Evolutionary conservation across 2,113 vertebrate species (phyloP).

Genomic region (Spea bombifrons): DNA sequence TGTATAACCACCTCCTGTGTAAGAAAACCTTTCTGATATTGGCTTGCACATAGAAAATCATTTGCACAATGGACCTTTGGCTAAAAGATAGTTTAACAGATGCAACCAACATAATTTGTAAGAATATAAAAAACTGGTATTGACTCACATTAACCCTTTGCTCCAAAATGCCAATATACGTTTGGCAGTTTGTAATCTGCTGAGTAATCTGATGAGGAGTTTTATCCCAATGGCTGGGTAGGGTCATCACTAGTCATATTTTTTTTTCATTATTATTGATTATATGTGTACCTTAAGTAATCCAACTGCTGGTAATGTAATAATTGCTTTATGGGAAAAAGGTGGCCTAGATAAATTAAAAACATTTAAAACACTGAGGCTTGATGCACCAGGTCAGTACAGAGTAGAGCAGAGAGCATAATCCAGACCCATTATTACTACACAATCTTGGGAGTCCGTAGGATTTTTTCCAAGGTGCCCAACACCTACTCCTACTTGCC

Average conservation of each 20-base stretch:
- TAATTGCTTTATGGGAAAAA: conserved; percentile 25
- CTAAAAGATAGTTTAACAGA: conserved; percentile 15
- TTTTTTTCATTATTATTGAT: conserved; percentile 43
- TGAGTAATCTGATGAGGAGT: conserved; percentile 37
- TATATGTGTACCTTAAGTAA: conserved; percentile 22
- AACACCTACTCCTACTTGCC: too few relatives aligned
- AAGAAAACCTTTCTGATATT: background rate
- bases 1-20: background rate
- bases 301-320: conserved; percentile 27
- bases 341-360: conserved; percentile 27
- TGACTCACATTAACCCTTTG: conserved; percentile 33
- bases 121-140: conserved; percentile 29
- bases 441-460: too few relatives aligned
- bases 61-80: background rate
- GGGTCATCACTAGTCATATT: conserved; percentile 36
- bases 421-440: too few relatives aligned
- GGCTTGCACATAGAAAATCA: background rate
- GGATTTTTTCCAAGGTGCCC: too few relatives aligned
- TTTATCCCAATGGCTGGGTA: conserved; percentile 22
- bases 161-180: conserved; percentile 37
- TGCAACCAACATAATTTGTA: conserved; percentile 25
- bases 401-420: conserved; percentile 28
- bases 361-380: background rate
- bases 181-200: conserved; percentile 26
- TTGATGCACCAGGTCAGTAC: conserved; percentile 5